These are phyloP conservation scores for Caenorhabditis sinica DNA, from an alignment of 2,888 invertebrate genomes.

Conservation along the genomic window DNA sequence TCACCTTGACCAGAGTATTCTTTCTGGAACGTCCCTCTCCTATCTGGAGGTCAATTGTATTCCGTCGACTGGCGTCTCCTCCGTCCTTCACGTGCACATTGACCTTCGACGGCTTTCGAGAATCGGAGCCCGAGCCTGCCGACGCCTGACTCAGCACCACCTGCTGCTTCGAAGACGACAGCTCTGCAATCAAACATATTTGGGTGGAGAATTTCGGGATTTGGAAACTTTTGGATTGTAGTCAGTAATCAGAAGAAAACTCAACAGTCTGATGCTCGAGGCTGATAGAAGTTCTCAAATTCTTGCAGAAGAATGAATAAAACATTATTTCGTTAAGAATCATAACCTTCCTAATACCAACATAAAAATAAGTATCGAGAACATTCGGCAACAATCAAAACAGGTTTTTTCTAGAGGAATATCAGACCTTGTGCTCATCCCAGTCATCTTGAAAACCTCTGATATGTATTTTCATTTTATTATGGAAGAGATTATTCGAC, in stretches of 20 bases:
- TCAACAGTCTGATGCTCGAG: no score
- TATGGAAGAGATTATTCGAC: slow-evolving; percentile 24
- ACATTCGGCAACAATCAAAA: no score
- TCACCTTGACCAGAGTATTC: slow-evolving; percentile 73
- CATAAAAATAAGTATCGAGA: no score
- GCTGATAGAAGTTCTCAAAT: no score
- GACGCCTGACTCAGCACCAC: slow-evolving; percentile 71
- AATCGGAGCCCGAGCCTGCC: slow-evolving; percentile 56
- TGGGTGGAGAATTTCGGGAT: no score
- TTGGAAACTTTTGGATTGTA: not conserved
- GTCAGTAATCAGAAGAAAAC: no score
- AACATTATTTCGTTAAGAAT: no score
- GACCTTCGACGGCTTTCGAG: slow-evolving; percentile 68
- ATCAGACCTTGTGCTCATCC: no score
- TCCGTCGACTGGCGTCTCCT: slow-evolving; percentile 67
- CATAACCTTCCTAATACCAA: no score
- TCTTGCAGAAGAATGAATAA: no score
- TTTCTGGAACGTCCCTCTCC: slow-evolving; percentile 71
- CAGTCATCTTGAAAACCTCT: no score
- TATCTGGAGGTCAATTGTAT: slow-evolving; percentile 72
- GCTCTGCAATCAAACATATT: slow-evolving; percentile 22
- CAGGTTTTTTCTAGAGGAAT: no score
- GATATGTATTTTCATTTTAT: not conserved
- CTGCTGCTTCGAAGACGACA: slow-evolving; percentile 65
- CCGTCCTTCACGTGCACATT: slow-evolving; percentile 74